These are phyloP conservation scores for Pseudomyrmex concolor DNA, from an alignment of 1,140 invertebrate species.

Conservation along the genomic window DNA sequence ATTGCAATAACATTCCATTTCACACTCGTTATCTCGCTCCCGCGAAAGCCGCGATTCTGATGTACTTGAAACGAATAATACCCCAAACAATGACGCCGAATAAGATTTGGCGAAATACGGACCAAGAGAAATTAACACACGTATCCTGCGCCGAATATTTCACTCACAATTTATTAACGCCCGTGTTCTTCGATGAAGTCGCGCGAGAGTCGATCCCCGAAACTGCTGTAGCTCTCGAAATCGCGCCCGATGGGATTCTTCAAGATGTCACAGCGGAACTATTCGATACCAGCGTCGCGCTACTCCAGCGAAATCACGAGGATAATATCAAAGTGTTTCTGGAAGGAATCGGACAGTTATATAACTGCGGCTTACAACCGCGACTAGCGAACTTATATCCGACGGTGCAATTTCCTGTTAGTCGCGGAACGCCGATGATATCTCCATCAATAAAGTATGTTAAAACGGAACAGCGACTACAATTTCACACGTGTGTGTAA, in stretches of 20 bases:
- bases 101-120: not conserved
- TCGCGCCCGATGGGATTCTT: slow-evolving; percentile 90
- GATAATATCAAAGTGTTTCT: slow-evolving; percentile 90
- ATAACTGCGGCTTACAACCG: slow-evolving; percentile 87
- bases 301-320: slow-evolving; percentile 90
- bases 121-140: not conserved
- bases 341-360: slow-evolving; percentile 90
- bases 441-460: slow-evolving; percentile 85
- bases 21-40: not conserved
- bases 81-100: not conserved
- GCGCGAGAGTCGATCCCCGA: slow-evolving; percentile 88
- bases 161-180: slow-evolving; percentile 93
- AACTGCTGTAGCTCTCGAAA: slow-evolving; percentile 90
- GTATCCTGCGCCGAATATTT: slow-evolving; percentile 90
- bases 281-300: slow-evolving; percentile 88
- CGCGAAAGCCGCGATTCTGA: not conserved
- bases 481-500: not conserved
- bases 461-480: slow-evolving; percentile 13
- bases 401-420: slow-evolving; percentile 88
- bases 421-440: slow-evolving; percentile 89
- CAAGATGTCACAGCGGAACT: not conserved
- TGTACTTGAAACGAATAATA: slow-evolving; percentile 5
- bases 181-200: slow-evolving; percentile 93
- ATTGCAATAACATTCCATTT: not conserved
- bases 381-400: slow-evolving; percentile 87